Evolutionary conservation across 2,888 invertebrate genomes (phyloP).

Genomic region (Apodemia mormo): DNA sequence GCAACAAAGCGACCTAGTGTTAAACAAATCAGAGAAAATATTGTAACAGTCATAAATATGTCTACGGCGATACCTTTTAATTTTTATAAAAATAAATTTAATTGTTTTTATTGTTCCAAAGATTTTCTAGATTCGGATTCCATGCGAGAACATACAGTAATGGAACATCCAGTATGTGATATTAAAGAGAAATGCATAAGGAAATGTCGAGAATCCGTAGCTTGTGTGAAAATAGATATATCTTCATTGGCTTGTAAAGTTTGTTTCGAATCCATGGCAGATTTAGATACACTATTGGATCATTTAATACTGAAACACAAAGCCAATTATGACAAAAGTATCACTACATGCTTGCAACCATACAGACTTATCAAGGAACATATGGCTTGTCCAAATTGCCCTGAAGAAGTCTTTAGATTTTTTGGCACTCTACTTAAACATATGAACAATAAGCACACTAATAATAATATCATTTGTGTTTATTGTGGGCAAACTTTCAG

Average conservation of each 20-base stretch:
- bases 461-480: conserved; percentile 73
- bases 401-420: conserved; percentile 63
- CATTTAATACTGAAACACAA: conserved; percentile 67
- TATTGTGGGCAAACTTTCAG: conserved; percentile 72
- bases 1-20: conserved; percentile 63
- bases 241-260: conserved; percentile 66
- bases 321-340: conserved; percentile 67
- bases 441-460: conserved; percentile 69
- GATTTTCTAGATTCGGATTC: conserved; percentile 68
- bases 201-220: conserved; percentile 70
- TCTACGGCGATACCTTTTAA: conserved; percentile 75
- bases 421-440: conserved; percentile 72
- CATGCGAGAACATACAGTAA: conserved; percentile 65
- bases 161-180: conserved; percentile 67
- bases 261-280: conserved; percentile 62
- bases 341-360: conserved; percentile 69
- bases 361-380: conserved; percentile 66
- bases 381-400: conserved; percentile 69
- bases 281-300: conserved; percentile 61
- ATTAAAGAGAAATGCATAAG: conserved; percentile 66
- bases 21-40: conserved; percentile 68
- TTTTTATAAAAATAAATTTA: conserved; percentile 73
- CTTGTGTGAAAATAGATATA: conserved; percentile 72
- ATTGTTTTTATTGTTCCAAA: conserved; percentile 74
- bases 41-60: conserved; percentile 70